Base-by-base conservation (phyloP, 1,140 invertebrate genomes). In the Spodoptera frugiperda region DNA sequence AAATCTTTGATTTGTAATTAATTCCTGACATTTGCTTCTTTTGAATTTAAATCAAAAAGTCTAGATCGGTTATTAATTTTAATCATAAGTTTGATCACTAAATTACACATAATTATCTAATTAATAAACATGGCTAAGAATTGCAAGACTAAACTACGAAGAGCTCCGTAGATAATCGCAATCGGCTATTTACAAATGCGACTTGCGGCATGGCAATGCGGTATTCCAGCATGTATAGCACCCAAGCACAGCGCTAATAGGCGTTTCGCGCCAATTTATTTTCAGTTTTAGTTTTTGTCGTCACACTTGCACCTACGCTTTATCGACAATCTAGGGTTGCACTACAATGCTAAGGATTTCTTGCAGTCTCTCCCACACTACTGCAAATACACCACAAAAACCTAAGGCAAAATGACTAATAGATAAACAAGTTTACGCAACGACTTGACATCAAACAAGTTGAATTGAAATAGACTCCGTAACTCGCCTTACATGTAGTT, bases 251-350 rank as follows among this genome's bases (percentile, higher is more conserved):
- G 25, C 78, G 80, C 84, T 90, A 88, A 90, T 89, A 90, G 84
- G 78, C 85, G 82, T 87, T 87, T 86, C 82, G 76, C 79, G 80
- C 78, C 78, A 68, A 86, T 87, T 90, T 90, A 88, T 89, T 89
- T 88, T 88, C 83, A 86, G 78, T 88, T 87, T 91, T 83, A 86
- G 80, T 87, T 90, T 91, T 89, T 90, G 77, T 86, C 84, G 80
- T 84, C 81, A 89, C 83, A 85, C 75, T 85, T 84, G 79, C 85
- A 85, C 88, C 87, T 89, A 87, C 84, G 82, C 83, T 83, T 84
- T 84, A 80, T 82, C 78, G 65, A 79, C 78, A 77, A 54, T 61
- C 48, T 83, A 89, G 87, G 89, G 87, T 77, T 88, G 83, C 53
- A 39, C 39, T 54, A n/a, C 25, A 61, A 77, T 51, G 57, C 30